These are phyloP conservation scores for Denticeps clupeoides DNA, from an alignment of 2,797 vertebrate species.

Conservation along the genomic window DNA sequence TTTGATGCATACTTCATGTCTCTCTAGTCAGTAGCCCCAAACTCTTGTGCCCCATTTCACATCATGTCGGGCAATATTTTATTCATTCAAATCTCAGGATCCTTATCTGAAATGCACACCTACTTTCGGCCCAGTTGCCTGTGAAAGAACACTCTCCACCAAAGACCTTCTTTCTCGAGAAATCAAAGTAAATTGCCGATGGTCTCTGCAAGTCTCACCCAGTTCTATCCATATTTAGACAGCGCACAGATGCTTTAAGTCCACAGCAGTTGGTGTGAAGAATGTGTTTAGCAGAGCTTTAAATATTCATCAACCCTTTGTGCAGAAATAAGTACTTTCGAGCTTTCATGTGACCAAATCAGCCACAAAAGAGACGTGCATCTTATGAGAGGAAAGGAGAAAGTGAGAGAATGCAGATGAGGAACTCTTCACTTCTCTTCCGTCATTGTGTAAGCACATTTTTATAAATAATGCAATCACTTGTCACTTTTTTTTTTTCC, in stretches of 20 bases:
- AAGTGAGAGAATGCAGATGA: neutral
- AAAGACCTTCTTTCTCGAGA: neutral
- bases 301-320: neutral
- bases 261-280: neutral
- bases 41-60: no score
- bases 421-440: no score
- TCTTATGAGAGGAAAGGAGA: neutral
- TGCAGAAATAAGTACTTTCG: neutral
- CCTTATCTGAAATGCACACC: no score
- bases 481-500: no score
- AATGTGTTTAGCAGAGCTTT: neutral
- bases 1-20: no score
- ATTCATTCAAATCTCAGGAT: no score
- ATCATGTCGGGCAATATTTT: no score
- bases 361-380: neutral
- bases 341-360: neutral
- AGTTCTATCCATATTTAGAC: neutral
- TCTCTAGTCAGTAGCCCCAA: no score
- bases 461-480: no score
- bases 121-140: no score
- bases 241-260: neutral
- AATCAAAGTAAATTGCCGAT: neutral
- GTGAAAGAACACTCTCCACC: no score
- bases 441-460: no score
- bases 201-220: neutral